These are phyloP conservation scores for Podarcis lilfordi DNA, from an alignment of 2,797 vertebrate genomes.

Conservation along the genomic window DNA sequence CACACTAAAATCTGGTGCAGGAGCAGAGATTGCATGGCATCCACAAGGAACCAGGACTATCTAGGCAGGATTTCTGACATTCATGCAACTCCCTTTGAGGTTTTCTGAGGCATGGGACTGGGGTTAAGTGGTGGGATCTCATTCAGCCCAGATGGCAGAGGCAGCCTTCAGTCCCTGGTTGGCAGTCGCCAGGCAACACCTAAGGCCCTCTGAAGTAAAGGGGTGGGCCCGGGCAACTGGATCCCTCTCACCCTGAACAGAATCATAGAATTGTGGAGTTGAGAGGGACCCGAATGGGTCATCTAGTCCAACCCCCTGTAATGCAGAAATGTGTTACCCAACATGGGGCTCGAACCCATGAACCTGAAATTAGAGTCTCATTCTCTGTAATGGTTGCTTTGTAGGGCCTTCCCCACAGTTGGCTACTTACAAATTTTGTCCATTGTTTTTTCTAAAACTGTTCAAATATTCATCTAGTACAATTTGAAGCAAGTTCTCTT, in stretches of 20 bases:
- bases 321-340: too few relatives aligned
- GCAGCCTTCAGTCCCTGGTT: not conserved
- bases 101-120: not conserved
- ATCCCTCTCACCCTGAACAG: not conserved
- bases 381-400: not conserved
- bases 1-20: not conserved
- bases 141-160: not conserved
- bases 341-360: too few relatives aligned
- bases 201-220: not conserved
- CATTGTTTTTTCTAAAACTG: not conserved
- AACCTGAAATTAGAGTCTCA: not conserved
- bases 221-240: not conserved
- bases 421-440: not conserved
- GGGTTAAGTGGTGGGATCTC: not conserved
- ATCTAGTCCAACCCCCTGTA: too few relatives aligned
- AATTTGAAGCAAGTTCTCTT: not conserved
- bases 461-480: not conserved
- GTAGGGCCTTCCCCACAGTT: not conserved
- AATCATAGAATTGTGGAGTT: too few relatives aligned
- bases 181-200: not conserved
- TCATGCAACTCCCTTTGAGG: not conserved
- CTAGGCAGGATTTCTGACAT: not conserved
- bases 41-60: not conserved
- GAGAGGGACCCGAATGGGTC: too few relatives aligned
- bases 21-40: not conserved